Base-by-base conservation (phyloP, 2,797 vertebrate species). In the Sebastes vulpes region DNA sequence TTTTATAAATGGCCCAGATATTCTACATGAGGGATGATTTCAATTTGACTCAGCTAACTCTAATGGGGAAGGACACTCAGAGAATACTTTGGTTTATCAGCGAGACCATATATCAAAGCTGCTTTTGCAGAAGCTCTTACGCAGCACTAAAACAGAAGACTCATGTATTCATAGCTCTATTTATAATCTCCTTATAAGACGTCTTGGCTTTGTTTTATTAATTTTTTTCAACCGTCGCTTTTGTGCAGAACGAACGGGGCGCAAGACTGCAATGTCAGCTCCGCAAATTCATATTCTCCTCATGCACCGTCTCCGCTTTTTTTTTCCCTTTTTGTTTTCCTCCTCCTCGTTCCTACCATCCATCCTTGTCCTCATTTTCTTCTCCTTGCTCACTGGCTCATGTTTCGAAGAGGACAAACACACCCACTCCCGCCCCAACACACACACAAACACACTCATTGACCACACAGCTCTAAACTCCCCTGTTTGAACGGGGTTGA, bases 401-500 rank as follows among this genome's bases (percentile, higher is more conserved):
- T 72, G 80, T 83, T 83, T 84, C 0, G 1, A 50, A 56, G 46
- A 87, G 84, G 82, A 82, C 84, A 85, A 72, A 79, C 89, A 78
- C 83, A 18, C 79, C 72, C 77, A 21, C 80, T 58, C 35, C 9
- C 28, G 18, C 57, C 31, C 5, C 35, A 16, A 23, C 38, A 53
- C 53, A 65, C 57, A 68, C 63, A 59, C 52, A 82, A 52, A 77
- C 56, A 70, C 38, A 75, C 70, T 73, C 67, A 53, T 11, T 77
- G 81, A 79, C 78, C 79, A 59, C 78, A 78, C 77, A 48, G 75
- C 81, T 86, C 75, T 16, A 71, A 78, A 82, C 85, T 78, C 75
- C 70, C 18, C 56, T 70, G 61, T 87, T 81, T 92, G 83, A 94
- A 94, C 85, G 89, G 80, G 81, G 67, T 88, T 89, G 91, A 93